These are phyloP conservation scores for Harpagoxenus sublaevis DNA, from an alignment of 2,888 invertebrate species.

Conservation along the genomic window DNA sequence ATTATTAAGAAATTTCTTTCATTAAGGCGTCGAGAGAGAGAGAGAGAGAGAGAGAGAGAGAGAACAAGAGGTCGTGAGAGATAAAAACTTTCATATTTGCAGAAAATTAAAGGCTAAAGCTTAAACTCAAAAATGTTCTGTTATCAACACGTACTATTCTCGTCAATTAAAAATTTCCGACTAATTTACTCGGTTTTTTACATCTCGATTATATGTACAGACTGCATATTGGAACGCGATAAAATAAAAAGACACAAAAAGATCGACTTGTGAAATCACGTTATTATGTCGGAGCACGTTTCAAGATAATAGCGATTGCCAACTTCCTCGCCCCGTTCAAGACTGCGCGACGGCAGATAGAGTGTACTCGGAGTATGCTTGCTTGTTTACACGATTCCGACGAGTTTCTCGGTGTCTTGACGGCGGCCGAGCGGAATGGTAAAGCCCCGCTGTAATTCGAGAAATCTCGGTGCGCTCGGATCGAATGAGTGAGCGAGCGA, in stretches of 20 bases:
- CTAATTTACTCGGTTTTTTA: neutral
- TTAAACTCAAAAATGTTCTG: neutral
- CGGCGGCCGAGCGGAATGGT: conserved; percentile 53
- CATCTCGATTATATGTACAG: neutral
- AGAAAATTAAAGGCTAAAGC: neutral
- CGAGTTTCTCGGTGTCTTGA: conserved; percentile 46
- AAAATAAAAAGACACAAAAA: neutral
- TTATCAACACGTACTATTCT: neutral
- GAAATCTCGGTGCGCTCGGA: conserved; percentile 27
- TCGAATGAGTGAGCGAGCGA: neutral
- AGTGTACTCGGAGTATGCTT: conserved; percentile 49
- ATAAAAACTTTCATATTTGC: neutral
- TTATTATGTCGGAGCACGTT: conserved; percentile 33
- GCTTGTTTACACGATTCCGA: conserved; percentile 64
- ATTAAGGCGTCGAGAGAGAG: neutral
- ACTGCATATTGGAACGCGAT: neutral
- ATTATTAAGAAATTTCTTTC: neutral
- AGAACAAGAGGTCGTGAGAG: neutral
- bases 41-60: too few relatives aligned
- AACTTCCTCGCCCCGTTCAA: conserved; percentile 54
- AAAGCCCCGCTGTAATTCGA: conserved; percentile 55
- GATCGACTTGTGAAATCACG: conserved; percentile 18
- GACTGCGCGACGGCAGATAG: conserved; percentile 63
- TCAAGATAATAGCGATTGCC: conserved; percentile 54
- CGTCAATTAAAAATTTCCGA: neutral